A percentile compares a stretch with the other conserved stretches of the same genome.
phyloP scores from a whole-genome alignment of 2,888 invertebrate species.

The Himalopsyche tibetana region DNA sequence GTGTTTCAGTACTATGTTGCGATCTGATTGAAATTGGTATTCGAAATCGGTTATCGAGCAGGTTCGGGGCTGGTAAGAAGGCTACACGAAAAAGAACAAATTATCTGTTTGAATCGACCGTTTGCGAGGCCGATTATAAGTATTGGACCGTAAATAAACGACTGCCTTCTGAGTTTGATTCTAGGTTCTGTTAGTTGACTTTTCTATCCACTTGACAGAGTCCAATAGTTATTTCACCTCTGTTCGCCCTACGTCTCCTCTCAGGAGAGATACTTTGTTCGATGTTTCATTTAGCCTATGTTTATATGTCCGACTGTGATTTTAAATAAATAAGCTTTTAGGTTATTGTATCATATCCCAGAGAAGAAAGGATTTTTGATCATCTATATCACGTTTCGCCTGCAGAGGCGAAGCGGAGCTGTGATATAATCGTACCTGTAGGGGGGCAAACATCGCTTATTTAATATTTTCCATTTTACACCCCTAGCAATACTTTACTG shows the following conservation, averaged over 20 bases:
- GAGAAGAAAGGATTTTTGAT: conserved; percentile 84
- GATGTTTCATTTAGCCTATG: conserved; percentile 71
- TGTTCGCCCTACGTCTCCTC: conserved; percentile 23
- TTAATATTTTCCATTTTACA: neutral
- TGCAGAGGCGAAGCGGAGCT: conserved; percentile 72
- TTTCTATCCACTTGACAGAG: conserved; percentile 16
- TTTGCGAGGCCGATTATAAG: neutral
- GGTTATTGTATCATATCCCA: conserved; percentile 67
- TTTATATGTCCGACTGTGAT: conserved; percentile 65
- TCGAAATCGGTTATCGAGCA: conserved; percentile 70
- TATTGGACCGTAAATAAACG: neutral
- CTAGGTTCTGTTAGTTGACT: conserved; percentile 15
- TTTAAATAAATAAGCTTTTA: conserved; percentile 62
- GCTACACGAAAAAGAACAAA: conserved; percentile 74
- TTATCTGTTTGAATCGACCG: conserved; percentile 70
- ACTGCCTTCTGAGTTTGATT: neutral
- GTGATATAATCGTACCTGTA: conserved; percentile 70
- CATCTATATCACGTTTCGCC: conserved; percentile 72
- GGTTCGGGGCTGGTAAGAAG: conserved; percentile 63
- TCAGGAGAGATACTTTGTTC: conserved; percentile 76
- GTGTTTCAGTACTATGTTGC: conserved; percentile 65
- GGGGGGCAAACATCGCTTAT: conserved; percentile 75
- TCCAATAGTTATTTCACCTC: conserved; percentile 43
- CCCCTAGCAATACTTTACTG: neutral
- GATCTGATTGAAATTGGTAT: conserved; percentile 71